phyloP scores from a whole-genome alignment of 1,140 invertebrate genomes.

The Drosophila hydei region DNA sequence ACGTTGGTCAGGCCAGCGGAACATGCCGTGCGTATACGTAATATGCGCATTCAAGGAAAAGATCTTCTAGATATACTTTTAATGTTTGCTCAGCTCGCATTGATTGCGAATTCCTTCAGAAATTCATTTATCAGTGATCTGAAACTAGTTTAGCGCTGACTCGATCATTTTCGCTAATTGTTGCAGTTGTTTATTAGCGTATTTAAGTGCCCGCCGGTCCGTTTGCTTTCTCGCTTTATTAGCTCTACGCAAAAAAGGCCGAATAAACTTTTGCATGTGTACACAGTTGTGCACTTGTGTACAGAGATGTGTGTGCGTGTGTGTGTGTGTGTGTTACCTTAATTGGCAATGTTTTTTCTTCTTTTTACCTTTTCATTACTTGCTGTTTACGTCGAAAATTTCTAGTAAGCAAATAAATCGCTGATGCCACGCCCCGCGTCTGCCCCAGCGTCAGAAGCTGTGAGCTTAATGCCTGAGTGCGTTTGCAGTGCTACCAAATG shows the following conservation, averaged over 20 bases:
- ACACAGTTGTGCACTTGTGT: slow-evolving; percentile 3
- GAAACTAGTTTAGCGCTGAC: too few relatives aligned
- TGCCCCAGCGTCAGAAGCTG: slow-evolving; percentile 10
- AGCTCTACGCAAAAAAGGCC: slow-evolving; percentile 9
- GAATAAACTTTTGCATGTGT: slow-evolving; percentile 2
- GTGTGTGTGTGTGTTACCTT: slow-evolving; percentile 15
- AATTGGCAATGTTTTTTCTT: slow-evolving; percentile 38
- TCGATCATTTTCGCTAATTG: slow-evolving; percentile 1
- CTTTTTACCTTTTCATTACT: slow-evolving; percentile 26
- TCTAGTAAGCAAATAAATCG: slow-evolving; percentile 73
- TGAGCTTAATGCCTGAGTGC: slow-evolving; percentile 64
- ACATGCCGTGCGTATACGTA: too few relatives aligned
- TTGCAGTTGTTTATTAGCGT: slow-evolving; percentile 2
- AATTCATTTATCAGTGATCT: too few relatives aligned
- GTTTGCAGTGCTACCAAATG: slow-evolving; percentile 59
- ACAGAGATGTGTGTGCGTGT: slow-evolving; percentile 5
- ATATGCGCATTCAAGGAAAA: too few relatives aligned
- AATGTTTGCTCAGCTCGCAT: too few relatives aligned
- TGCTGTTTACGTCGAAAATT: slow-evolving; percentile 54
- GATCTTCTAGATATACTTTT: too few relatives aligned
- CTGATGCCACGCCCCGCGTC: slow-evolving; percentile 1
- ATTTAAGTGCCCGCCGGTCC: background rate
- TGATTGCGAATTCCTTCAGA: too few relatives aligned
- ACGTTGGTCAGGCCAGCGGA: too few relatives aligned
- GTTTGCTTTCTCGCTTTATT: background rate